phyloP scores from a whole-genome alignment of 1,140 invertebrate genomes.

The Venturia canescens region DNA sequence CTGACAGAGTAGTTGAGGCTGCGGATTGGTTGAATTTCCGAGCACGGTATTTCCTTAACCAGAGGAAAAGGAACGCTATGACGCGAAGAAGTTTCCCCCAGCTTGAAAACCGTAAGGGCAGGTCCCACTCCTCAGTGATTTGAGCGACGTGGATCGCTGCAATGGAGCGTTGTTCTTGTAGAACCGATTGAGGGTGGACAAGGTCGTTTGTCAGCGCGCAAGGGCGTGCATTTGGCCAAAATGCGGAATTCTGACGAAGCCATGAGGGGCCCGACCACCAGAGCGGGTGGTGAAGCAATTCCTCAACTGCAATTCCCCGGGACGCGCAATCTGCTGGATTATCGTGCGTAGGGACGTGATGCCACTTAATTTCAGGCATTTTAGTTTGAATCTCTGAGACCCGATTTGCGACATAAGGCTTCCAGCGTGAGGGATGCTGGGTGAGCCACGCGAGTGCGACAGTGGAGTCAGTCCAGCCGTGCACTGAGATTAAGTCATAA shows the following conservation, averaged over 20 bases:
- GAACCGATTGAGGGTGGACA: background rate
- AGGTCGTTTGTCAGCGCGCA: background rate
- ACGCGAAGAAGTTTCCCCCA: slow-evolving; percentile 28
- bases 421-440: slow-evolving; percentile 43
- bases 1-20: too few species aligned
- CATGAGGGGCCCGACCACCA: slow-evolving; percentile 33
- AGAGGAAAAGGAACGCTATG: background rate
- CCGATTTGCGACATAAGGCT: slow-evolving; percentile 54
- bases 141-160: background rate
- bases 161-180: background rate
- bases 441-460: slow-evolving; percentile 51
- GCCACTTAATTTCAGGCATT: slow-evolving; percentile 34
- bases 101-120: background rate
- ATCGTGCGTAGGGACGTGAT: slow-evolving; percentile 46
- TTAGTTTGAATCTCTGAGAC: slow-evolving; percentile 45
- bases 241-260: background rate
- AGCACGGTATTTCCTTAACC: background rate
- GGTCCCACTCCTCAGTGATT: background rate
- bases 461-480: too few species aligned
- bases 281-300: background rate
- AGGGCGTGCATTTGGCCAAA: slow-evolving; percentile 21
- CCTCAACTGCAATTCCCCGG: slow-evolving; percentile 25
- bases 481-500: too few species aligned
- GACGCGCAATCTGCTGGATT: slow-evolving; percentile 55
- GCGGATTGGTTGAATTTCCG: too few species aligned